phyloP scores from a whole-genome alignment of 2,888 invertebrate species.

The Hirtodrosophila confusa region DNA sequence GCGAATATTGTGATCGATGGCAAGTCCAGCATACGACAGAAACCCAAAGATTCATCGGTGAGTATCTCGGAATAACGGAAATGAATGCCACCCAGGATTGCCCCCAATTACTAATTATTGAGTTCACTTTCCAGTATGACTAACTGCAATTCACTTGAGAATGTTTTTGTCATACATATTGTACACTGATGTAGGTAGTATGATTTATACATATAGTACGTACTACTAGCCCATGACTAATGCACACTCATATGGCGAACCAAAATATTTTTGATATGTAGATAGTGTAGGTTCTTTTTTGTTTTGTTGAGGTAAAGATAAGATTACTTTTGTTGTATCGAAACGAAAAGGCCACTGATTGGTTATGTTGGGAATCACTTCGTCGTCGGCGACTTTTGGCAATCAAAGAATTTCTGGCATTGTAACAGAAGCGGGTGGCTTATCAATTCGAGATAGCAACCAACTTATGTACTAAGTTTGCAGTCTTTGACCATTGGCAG shows the following conservation, averaged over 20 bases:
- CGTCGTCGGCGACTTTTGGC: neutral
- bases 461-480: neutral
- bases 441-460: slow-evolving; percentile 26
- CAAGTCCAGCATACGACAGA: slow-evolving; percentile 90
- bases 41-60: slow-evolving; percentile 84
- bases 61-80: slow-evolving; percentile 50
- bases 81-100: too few relatives aligned
- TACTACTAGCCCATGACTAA: slow-evolving; percentile 44
- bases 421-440: slow-evolving; percentile 18
- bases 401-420: slow-evolving; percentile 23
- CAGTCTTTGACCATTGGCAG: slow-evolving; percentile 23
- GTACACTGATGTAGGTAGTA: neutral
- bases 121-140: slow-evolving; percentile 12
- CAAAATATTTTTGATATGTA: slow-evolving; percentile 34
- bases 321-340: slow-evolving; percentile 45
- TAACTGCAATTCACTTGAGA: slow-evolving; percentile 14
- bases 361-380: slow-evolving; percentile 5
- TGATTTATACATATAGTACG: slow-evolving; percentile 1
- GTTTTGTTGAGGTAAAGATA: slow-evolving; percentile 65
- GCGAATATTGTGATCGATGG: slow-evolving; percentile 96
- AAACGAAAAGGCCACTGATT: slow-evolving; percentile 13
- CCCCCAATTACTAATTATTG: neutral
- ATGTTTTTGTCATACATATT: neutral
- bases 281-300: slow-evolving; percentile 53
- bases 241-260: slow-evolving; percentile 12